Percentiles rank a stretch among this genome's conserved stretches.
phyloP scores from a whole-genome alignment of 2,888 invertebrate genomes.

The Acronicta leporina region DNA sequence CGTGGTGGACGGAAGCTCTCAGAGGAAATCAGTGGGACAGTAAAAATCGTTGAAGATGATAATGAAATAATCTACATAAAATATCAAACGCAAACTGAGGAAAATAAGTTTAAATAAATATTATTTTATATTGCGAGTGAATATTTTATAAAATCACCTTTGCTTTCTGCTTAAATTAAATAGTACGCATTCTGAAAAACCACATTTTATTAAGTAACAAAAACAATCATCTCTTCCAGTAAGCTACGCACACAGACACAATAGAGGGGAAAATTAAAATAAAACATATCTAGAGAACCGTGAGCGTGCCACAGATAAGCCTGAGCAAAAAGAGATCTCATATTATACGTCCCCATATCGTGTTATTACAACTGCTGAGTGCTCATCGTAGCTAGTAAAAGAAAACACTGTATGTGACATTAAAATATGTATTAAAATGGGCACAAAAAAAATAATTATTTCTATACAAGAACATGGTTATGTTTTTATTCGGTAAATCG shows the following conservation, averaged over 20 bases:
- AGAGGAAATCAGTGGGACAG: too few species aligned
- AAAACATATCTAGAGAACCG: conserved; percentile 61
- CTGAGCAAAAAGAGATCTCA: conserved; percentile 73
- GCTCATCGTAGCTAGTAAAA: conserved; percentile 51
- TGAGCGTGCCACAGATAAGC: conserved; percentile 61
- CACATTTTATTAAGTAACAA: neutral
- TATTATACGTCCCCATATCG: conserved; percentile 76
- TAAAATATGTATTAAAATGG: conserved; percentile 23
- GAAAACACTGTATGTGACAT: conserved; percentile 55
- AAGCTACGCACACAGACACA: conserved; percentile 15
- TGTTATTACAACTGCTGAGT: conserved; percentile 77
- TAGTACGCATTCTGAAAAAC: neutral
- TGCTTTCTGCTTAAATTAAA: neutral
- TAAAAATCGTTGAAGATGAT: too few species aligned
- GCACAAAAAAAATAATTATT: neutral
- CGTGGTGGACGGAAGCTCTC: too few species aligned
- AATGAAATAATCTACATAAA: too few species aligned
- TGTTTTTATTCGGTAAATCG: neutral
- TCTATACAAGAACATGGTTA: neutral
- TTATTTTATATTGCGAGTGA: neutral
- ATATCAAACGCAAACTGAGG: too few species aligned
- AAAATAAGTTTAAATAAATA: neutral
- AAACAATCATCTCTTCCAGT: conserved; percentile 22
- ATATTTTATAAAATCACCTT: neutral
- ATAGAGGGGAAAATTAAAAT: conserved; percentile 65